Evolutionary conservation across 1,140 invertebrate genomes (phyloP), one percentile per base, ranked within the genome.

Genomic region (Bombus pascuorum): DNA sequence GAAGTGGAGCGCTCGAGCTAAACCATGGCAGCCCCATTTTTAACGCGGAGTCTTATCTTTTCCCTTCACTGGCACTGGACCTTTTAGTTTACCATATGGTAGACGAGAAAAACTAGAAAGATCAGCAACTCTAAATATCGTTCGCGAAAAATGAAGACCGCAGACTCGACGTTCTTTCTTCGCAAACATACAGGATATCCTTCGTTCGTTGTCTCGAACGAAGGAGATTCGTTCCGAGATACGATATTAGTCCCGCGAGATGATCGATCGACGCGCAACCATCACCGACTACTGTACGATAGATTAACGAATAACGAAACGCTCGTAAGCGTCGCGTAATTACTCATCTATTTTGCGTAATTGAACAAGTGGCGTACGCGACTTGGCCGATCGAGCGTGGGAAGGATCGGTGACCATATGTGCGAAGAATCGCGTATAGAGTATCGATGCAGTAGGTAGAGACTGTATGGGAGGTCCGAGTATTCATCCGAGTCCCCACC

Each of bases 381-480:
- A 32, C 22, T 53, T 8, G 32, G 9, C 28, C 34, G 22, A 59
- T 28, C 34, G 2, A 32, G 34, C 66, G 78, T 85, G 82, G 68
- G 39, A 83, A 86, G 85, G 78, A 89, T 81, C 76, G 70, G 74
- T 68, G 71, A 37, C 1, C 53, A 42, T 37, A 65, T 39, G 59
- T 37, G 81, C 73, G 42, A 80, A 68, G 39, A 22, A 68, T 65
- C 71, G 28, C 4, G 42, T 47, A 66, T 12, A 80, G 22, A 70
- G 78, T 77, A 76, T 79, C 86, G 78, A 88, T 88, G 68, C 89
- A 86, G 78, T 90, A 83, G 87, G 87, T 86, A 87, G 71, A 85
- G 83, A 53, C 84, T 89, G 82, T 90, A 91, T 90, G 88, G 88
- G 87, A 90, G 85, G 88, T 89, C 88, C 90, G 83, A 81, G 77